These are phyloP conservation scores for Nomada fucata DNA, from an alignment of 2,888 invertebrate species.

Conservation along the genomic window DNA sequence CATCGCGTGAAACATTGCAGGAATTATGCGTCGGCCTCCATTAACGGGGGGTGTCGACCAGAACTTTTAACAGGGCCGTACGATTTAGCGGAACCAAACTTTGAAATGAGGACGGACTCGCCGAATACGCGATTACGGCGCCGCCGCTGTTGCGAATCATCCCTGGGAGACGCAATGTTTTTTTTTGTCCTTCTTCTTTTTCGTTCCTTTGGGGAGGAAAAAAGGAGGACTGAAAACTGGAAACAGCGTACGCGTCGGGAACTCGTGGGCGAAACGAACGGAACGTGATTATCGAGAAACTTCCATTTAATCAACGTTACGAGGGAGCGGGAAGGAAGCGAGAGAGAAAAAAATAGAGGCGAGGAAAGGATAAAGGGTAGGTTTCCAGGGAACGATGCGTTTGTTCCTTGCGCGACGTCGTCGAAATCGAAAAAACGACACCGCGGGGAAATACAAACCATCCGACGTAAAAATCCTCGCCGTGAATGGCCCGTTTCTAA, in stretches of 20 bases:
- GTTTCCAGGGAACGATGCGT: not conserved
- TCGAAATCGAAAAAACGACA: slow-evolving; percentile 25
- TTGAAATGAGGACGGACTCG: slow-evolving; percentile 64
- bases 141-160: slow-evolving; percentile 34
- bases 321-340: not conserved
- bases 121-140: slow-evolving; percentile 55
- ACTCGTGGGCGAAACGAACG: not conserved
- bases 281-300: not conserved
- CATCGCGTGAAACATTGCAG: slow-evolving; percentile 60
- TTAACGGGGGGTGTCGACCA: slow-evolving; percentile 42
- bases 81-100: slow-evolving; percentile 64
- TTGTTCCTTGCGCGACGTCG: slow-evolving; percentile 22
- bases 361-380: not conserved
- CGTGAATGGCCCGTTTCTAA: not conserved
- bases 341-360: not conserved
- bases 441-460: slow-evolving; percentile 35
- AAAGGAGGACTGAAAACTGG: not conserved
- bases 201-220: not conserved
- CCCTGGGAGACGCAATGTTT: slow-evolving; percentile 23
- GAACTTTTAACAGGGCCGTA: slow-evolving; percentile 61
- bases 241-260: not conserved
- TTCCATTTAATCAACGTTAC: not conserved
- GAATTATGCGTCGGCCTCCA: slow-evolving; percentile 61
- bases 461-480: not conserved
- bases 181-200: too few relatives aligned